Evolutionary conservation across 2,113 vertebrate species (phyloP), one percentile per base, ranked within the genome.

Genomic region (Erythrolamprus reginae): DNA sequence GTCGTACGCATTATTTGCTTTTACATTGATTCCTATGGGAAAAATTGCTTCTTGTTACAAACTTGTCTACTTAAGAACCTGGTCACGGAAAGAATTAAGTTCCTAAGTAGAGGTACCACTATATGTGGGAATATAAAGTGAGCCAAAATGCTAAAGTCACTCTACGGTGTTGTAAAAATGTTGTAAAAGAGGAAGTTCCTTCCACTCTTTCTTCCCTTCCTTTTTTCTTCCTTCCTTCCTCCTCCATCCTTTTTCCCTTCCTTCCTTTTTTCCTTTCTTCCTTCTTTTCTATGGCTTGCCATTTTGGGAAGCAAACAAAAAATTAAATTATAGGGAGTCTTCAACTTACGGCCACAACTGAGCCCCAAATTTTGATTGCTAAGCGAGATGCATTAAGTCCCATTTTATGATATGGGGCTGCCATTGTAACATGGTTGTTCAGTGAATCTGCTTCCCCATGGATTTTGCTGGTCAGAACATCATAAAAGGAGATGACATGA

Each of bases 171-270:
- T 19, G n/a, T 38, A 77, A 77, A 77, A 6, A 15, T 15, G n/a
- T 12, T 65, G 58, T 65, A 61, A 28, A 61, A 56, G 21, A 23
- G 24, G 56, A 58, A 26, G 9, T 10, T 58, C 9, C 10, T 4
- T 61, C 53, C 53, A 55, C 21, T 6, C 21, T 55, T 55, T 19
- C 53, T 13, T 65, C 1, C 4, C 56, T 28, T 1, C 55, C 55
- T 56, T 23, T 0, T 0, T 24, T 10, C 23, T 8, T 26, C 0
- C 55, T 8, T 56, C 26, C 5, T 6, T 7, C 5, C 53, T 21
- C 7, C 26, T 58, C 55, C 55, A 10, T 26, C 8, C 55, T 26
- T 58, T 2, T 23, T 24, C 24, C 23, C 23, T 8, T 56, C 23
- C 23, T 8, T 56, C 23, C 55, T 28, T 61, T 23, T 2, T 56